Percentiles rank a stretch among this genome's conserved stretches.
Conservation (phyloP, 2,113 vertebrate species). For the Fregetta grallaria region DNA sequence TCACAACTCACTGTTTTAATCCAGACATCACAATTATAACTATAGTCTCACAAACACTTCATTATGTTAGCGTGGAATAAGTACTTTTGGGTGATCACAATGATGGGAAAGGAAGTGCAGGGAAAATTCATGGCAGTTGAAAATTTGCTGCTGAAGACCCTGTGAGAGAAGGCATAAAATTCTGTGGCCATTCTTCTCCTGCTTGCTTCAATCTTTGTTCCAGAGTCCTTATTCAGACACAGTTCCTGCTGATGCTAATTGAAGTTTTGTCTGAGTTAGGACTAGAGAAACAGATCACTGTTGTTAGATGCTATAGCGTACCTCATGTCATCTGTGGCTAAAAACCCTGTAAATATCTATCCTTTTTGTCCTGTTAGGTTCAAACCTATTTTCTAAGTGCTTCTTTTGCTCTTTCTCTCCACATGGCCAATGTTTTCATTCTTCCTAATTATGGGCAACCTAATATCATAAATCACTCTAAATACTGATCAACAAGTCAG, state of each 20-base stretch:
- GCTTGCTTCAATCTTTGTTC: not conserved
- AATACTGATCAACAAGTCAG: not conserved
- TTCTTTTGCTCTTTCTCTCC: not conserved
- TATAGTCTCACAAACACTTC: not conserved
- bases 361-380: not conserved
- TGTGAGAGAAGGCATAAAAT: not conserved
- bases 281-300: not conserved
- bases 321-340: not conserved
- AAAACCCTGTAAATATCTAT: not conserved
- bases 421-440: not conserved
- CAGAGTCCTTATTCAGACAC: not conserved
- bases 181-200: not conserved
- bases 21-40: not conserved
- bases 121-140: not conserved
- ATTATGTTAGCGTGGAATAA: not conserved
- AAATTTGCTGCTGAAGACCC: not conserved
- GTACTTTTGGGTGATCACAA: not conserved
- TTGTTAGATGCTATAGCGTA: not conserved
- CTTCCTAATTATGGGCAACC: not conserved
- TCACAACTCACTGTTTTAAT: not conserved
- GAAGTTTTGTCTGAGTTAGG: not conserved
- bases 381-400: not conserved
- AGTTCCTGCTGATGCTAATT: not conserved
- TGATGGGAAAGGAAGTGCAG: slow-evolving; percentile 29
- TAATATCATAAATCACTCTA: not conserved